These are phyloP conservation scores for Megatriorchis doriae DNA, from an alignment of 2,113 vertebrate genomes.

Conservation along the genomic window DNA sequence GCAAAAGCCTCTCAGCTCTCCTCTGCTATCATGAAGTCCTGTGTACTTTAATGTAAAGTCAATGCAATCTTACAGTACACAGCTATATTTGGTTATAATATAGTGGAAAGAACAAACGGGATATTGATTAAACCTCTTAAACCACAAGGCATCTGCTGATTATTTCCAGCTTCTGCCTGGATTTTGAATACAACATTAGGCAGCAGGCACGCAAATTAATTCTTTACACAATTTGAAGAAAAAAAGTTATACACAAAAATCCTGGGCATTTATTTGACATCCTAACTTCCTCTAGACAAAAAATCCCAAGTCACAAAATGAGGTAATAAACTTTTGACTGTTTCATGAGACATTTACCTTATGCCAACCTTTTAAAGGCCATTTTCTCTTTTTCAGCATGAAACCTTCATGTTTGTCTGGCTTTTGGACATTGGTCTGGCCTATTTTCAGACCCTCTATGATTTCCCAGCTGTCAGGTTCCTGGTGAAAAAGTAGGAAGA, in stretches of 20 bases:
- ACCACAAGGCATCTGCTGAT: not conserved
- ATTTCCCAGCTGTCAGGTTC: slow-evolving; percentile 98
- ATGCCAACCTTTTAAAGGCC: slow-evolving; percentile 99
- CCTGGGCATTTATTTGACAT: not conserved
- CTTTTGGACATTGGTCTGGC: slow-evolving; percentile 93
- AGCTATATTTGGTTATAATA: not conserved
- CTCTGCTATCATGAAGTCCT: not conserved
- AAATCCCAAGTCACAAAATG: not conserved
- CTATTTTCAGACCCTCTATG: slow-evolving; percentile 97
- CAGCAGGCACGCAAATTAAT: not conserved
- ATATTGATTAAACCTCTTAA: not conserved
- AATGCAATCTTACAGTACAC: not conserved
- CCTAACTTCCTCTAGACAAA: not conserved
- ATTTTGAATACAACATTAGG: not conserved
- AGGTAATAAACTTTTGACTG: not conserved
- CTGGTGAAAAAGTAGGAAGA: slow-evolving; percentile 70
- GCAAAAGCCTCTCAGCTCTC: not conserved
- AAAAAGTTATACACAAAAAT: not conserved
- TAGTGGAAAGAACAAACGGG: not conserved
- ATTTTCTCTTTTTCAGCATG: slow-evolving; percentile 99
- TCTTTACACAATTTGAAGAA: not conserved
- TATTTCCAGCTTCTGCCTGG: not conserved
- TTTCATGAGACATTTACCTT: slow-evolving; percentile 79
- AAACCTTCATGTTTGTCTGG: slow-evolving; percentile 98
- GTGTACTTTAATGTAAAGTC: not conserved